Evolutionary conservation across 2,113 vertebrate species (phyloP).

Genomic region (Lamprologus ornatipinnis): DNA sequence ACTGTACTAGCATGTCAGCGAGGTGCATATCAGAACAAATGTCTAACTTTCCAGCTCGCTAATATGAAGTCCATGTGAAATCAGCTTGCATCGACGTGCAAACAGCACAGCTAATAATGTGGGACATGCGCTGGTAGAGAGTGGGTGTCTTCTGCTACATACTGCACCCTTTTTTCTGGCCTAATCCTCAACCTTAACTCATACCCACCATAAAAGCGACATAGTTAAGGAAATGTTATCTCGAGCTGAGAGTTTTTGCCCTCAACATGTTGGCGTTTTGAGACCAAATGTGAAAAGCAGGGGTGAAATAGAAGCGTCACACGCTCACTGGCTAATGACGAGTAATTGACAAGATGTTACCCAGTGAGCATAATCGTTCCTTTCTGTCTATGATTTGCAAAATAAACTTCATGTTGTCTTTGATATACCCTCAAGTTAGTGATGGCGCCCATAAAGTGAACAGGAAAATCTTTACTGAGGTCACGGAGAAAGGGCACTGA

Average conservation of each 20-base stretch:
- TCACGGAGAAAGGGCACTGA: background rate
- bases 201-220: background rate
- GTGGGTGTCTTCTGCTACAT: background rate
- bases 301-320: rapidly evolving
- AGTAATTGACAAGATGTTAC: rapidly evolving
- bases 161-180: background rate
- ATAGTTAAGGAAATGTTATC: rapidly evolving
- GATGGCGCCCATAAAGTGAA: background rate
- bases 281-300: background rate
- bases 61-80: background rate
- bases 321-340: background rate
- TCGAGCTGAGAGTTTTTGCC: background rate
- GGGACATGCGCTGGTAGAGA: background rate
- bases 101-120: background rate
- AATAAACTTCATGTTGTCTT: background rate
- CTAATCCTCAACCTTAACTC: rapidly evolving
- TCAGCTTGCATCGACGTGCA: background rate
- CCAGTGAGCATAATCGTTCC: background rate
- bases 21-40: background rate
- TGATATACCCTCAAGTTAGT: background rate
- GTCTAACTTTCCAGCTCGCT: background rate
- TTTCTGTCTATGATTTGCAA: background rate
- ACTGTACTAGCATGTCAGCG: background rate
- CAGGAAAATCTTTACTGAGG: background rate
- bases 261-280: background rate